phyloP scores from a whole-genome alignment of 2,888 invertebrate species.

The Cheilosia variabilis region DNA sequence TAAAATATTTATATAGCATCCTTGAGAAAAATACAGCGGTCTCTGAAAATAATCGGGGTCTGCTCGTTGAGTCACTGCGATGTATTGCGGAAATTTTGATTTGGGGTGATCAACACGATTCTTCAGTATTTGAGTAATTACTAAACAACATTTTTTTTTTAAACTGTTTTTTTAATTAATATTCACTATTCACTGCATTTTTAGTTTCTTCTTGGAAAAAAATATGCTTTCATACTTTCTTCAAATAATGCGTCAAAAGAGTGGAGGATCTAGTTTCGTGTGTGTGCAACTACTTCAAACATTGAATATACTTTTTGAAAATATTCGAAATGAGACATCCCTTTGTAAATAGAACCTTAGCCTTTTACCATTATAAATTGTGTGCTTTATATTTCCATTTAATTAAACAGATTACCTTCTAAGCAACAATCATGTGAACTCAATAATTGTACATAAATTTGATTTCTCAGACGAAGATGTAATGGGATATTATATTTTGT shows the following conservation, averaged over 20 bases:
- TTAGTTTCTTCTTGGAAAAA: slow-evolving; percentile 98
- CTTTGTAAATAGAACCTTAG: slow-evolving; percentile 91
- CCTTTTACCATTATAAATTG: neutral
- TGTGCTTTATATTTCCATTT: neutral
- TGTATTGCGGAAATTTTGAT: slow-evolving; percentile 99
- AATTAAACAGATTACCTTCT: slow-evolving; percentile 94
- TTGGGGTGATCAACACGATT: slow-evolving; percentile 99
- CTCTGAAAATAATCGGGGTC: slow-evolving; percentile 95
- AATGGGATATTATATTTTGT: slow-evolving; percentile 99
- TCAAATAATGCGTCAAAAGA: slow-evolving; percentile 98
- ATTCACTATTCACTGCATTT: slow-evolving; percentile 79
- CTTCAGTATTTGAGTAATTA: slow-evolving; percentile 98
- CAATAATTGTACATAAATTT: slow-evolving; percentile 99
- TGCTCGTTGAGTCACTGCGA: slow-evolving; percentile 97
- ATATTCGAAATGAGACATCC: slow-evolving; percentile 99
- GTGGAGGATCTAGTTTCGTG: slow-evolving; percentile 96
- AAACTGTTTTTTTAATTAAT: neutral
- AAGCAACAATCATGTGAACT: slow-evolving; percentile 99
- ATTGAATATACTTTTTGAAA: slow-evolving; percentile 99
- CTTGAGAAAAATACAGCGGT: slow-evolving; percentile 97
- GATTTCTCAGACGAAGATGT: slow-evolving; percentile 99
- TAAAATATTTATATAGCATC: slow-evolving; percentile 97
- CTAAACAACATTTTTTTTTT: neutral
- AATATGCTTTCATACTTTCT: slow-evolving; percentile 99
- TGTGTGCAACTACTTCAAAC: slow-evolving; percentile 99